phyloP scores from a whole-genome alignment of 2,888 invertebrate genomes.

The Dexiosoma caninum region DNA sequence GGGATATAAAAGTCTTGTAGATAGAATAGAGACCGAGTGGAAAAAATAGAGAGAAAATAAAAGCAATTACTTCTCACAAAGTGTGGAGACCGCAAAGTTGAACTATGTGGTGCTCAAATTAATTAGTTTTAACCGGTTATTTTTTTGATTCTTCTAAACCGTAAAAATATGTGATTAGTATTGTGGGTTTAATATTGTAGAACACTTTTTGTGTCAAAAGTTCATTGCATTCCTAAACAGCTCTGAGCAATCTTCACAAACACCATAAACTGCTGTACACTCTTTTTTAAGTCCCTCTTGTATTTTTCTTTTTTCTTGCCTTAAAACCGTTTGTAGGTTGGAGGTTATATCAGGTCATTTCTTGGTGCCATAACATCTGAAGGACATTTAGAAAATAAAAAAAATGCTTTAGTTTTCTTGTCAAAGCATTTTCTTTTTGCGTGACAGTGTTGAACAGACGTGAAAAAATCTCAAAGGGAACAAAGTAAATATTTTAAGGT shows the following conservation, averaged over 20 bases:
- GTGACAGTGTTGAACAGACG: slow-evolving; percentile 1
- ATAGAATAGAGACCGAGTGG: no score
- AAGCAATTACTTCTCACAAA: no score
- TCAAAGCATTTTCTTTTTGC: slow-evolving; percentile 6
- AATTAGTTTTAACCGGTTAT: no score
- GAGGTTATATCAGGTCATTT: slow-evolving; percentile 56
- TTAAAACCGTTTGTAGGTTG: slow-evolving; percentile 35
- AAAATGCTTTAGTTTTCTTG: slow-evolving; percentile 10
- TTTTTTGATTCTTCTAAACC: no score
- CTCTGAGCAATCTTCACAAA: slow-evolving; percentile 27
- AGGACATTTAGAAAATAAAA: slow-evolving; percentile 53
- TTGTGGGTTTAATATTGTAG: no score
- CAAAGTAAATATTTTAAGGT: no score
- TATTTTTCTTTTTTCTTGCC: background rate
- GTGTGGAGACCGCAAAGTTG: no score
- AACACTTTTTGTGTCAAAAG: no score
- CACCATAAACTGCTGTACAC: background rate
- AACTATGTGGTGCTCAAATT: no score
- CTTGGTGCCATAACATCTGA: slow-evolving; percentile 48
- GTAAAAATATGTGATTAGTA: no score
- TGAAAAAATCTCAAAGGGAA: background rate
- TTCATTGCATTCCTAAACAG: background rate
- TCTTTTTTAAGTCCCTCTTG: background rate
- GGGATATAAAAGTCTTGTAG: no score
- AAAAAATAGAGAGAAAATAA: no score